These are phyloP conservation scores for Nomada hirtipes DNA, from an alignment of 2,888 invertebrate species.

Conservation along the genomic window DNA sequence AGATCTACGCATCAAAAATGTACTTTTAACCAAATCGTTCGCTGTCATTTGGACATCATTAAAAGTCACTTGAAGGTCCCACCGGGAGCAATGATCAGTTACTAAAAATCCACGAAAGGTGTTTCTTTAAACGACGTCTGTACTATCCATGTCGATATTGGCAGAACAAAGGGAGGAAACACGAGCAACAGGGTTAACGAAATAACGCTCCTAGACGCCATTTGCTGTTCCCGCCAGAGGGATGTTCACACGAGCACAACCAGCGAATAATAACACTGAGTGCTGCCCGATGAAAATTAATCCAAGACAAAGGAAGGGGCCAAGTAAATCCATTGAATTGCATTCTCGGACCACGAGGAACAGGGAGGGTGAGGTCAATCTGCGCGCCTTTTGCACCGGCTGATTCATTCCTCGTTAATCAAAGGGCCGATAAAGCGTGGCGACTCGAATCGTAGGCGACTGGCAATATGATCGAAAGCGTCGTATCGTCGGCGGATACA, in stretches of 20 bases:
- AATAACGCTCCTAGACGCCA: not conserved
- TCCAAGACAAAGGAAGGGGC: not conserved
- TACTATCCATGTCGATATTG: too few relatives aligned
- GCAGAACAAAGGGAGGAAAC: too few relatives aligned
- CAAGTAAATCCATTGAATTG: constrained; percentile 17
- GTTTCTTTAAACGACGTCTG: too few relatives aligned
- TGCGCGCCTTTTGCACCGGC: not conserved
- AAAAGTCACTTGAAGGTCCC: too few relatives aligned
- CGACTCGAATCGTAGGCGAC: constrained; percentile 68
- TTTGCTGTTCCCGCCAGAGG: not conserved
- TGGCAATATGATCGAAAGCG: constrained; percentile 75
- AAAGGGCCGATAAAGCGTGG: constrained; percentile 39
- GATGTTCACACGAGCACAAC: not conserved
- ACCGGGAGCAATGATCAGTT: too few relatives aligned
- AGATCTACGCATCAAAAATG: not conserved
- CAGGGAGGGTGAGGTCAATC: constrained; percentile 8
- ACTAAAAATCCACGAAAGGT: too few relatives aligned
- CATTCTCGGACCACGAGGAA: constrained; percentile 7
- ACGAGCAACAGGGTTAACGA: not conserved
- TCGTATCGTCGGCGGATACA: constrained; percentile 59
- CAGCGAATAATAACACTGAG: not conserved
- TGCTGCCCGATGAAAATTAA: constrained; percentile 2
- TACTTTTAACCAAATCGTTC: not conserved
- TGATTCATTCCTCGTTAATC: constrained; percentile 34
- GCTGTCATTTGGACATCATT: not conserved